Evolutionary conservation across 1,140 invertebrate species (phyloP), one percentile per base, ranked within the genome.

Genomic region (Lasioglossum albipes): DNA sequence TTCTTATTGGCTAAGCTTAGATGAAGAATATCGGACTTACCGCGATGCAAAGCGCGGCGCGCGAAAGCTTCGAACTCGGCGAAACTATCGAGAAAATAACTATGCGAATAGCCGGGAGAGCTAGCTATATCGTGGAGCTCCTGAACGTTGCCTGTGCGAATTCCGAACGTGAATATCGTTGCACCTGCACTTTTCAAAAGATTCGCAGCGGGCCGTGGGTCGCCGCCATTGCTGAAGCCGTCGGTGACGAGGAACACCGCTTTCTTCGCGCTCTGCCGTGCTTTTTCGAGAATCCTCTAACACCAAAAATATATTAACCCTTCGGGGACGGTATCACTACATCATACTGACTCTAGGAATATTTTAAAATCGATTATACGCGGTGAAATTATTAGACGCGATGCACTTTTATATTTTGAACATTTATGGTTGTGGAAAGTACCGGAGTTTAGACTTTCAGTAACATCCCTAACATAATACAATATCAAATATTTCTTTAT

Each of bases 151-250:
- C 96, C 96, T 84, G 95, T 96, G 49, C 93, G 90, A 61, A 96
- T 96, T 10, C 96, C 96, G 87, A 96, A 95, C 3, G 96, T 96
- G 84, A 96, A 96, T 67, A 97, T 94, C 2, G 90, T 93, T 3
- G 94, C 94, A 7, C 95, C 94, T 7, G 92, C 76, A 31, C 93
- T 85, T 79, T 95, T 94, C 2, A 96, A 89, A 20, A 93, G 87
- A 54, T 92, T 90, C 0, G 96, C 95, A 2, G 94, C 92, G 9
- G 95, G 94, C 57, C 94, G 88, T 0, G 96, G 96, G 92, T 96
- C 95, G 0, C 95, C 96, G 0, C 95, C 96, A 89, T 96, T 97
- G 31, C 96, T 96, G 88, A 95, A 97, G 12, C 96, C 96, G 89
- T 96, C 96, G 3, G 96, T 96, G 67, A 97, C 94, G 0, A 97